Evolutionary conservation across 2,797 vertebrate genomes (phyloP), one percentile per base, ranked within the genome.

Genomic region (Anniella stebbinsi): DNA sequence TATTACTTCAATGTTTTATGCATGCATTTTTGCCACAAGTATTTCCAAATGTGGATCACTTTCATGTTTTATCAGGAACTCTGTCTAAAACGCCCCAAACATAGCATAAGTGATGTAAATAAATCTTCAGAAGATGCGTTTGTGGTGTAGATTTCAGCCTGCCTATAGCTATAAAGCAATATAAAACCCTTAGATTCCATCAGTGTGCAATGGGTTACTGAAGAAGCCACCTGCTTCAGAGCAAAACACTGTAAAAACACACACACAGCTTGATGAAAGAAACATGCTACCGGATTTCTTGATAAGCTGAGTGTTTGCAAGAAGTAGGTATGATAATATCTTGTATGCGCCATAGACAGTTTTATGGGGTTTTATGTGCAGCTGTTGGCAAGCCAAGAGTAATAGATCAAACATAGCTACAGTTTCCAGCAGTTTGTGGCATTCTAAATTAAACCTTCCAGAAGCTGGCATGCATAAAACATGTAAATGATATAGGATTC

Each of bases 341-440:
- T 70, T 36, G 69, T 69, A 41, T 21, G 81, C 83, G 88, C 1
- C 51, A 63, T 73, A 33, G 48, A 88, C n/a, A 87, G 8, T 78
- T 88, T 88, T 85, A 80, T 73, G 38, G n/a, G 0, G 51, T 76
- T 82, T 87, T 94, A 51, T 1, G 30, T 30, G 38, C 23, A 88
- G 82, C 88, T n/a, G 66, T 82, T 23, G 80, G 73, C 63, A 86
- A 48, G 3, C 38, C 15, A 25, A 54, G 9, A 83, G 9, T 17
- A n/a, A 89, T 57, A 89, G 89, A 85, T 91, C 88, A 89, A 93
- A 86, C 45, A 70, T 15, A 54, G 78, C 78, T 93, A 54, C 23
- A 57, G 48, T 88, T 93, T 88, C 88, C 69, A 80, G 51, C 57
- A 54, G 57, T 80, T 93, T 89, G 87, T 89, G 87, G 33, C 36